These are phyloP conservation scores for Portevinia maculata DNA, from an alignment of 2,888 invertebrate genomes.

Conservation along the genomic window DNA sequence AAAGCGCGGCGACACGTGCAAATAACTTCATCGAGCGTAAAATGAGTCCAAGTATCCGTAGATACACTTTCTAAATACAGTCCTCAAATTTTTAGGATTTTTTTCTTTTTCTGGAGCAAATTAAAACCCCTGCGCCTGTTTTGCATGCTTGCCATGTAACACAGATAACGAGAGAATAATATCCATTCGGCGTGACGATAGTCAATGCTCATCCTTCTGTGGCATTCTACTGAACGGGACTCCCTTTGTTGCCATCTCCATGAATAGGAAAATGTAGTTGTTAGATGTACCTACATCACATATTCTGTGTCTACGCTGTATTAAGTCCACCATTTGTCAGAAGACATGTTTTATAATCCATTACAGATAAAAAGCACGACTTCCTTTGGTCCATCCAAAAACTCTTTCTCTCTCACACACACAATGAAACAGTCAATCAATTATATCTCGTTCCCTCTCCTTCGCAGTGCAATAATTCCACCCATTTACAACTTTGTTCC, in stretches of 20 bases:
- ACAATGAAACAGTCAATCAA: slow-evolving; percentile 36
- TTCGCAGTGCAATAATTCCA: slow-evolving; percentile 79
- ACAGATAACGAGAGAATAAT: slow-evolving; percentile 51
- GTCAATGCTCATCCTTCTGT: slow-evolving; percentile 19
- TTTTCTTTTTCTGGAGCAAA: not conserved
- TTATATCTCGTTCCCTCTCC: slow-evolving; percentile 25
- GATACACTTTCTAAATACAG: slow-evolving; percentile 24
- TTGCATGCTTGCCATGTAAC: slow-evolving; percentile 60
- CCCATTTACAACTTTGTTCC: slow-evolving; percentile 94
- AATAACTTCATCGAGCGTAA: slow-evolving; percentile 64
- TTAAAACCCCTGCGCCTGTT: slow-evolving; percentile 2
- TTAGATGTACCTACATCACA: slow-evolving; percentile 38
- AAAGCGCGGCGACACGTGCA: slow-evolving; percentile 46
- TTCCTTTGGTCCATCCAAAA: slow-evolving; percentile 26
- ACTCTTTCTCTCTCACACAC: slow-evolving; percentile 49
- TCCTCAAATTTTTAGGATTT: slow-evolving; percentile 17
- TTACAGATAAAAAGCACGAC: slow-evolving; percentile 39
- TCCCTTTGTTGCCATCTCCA: slow-evolving; percentile 15
- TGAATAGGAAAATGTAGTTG: slow-evolving; percentile 42
- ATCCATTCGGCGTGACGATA: slow-evolving; percentile 57
- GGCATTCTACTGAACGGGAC: slow-evolving; percentile 7
- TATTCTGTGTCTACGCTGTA: slow-evolving; percentile 29
- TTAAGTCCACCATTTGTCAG: slow-evolving; percentile 58
- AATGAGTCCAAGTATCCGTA: slow-evolving; percentile 38
- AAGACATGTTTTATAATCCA: slow-evolving; percentile 58